Percentiles rank a stretch among this genome's conserved stretches.
These are phyloP conservation scores for Corapipo altera DNA, from an alignment of 2,113 vertebrate species.

Conservation along the genomic window DNA sequence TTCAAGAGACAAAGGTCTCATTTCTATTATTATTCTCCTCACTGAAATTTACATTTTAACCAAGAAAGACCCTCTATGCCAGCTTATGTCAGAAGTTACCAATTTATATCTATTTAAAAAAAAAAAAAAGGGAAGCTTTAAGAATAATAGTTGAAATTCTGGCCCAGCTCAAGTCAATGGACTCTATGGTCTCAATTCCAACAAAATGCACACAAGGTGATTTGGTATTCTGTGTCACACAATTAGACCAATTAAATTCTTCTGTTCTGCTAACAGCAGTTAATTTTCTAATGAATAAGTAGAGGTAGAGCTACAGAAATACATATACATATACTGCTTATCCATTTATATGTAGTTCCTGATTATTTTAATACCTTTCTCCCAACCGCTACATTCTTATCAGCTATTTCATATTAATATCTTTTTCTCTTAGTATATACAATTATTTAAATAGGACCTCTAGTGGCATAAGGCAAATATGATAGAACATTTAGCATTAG, in stretches of 20 bases:
- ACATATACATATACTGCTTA: neutral
- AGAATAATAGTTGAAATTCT: conserved; percentile 1
- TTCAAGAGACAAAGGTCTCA: conserved; percentile 69
- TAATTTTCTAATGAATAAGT: conserved; percentile 32
- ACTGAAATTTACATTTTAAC: conserved; percentile 64
- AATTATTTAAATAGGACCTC: neutral
- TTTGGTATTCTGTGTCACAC: conserved; percentile 23
- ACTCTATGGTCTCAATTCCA: neutral
- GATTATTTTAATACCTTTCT: conserved; percentile 7
- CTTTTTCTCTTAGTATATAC: neutral
- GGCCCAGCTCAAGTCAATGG: neutral
- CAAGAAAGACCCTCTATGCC: conserved; percentile 38
- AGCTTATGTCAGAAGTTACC: conserved; percentile 57
- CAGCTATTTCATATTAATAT: neutral
- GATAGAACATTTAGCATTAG: neutral
- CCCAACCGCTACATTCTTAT: neutral
- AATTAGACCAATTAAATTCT: conserved; percentile 45
- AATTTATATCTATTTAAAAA: conserved; percentile 49
- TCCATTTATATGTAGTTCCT: neutral
- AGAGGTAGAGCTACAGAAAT: conserved; percentile 12
- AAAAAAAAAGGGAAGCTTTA: neutral
- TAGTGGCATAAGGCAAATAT: neutral
- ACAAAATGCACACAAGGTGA: neutral
- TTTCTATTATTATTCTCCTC: conserved; percentile 65
- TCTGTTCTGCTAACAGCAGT: conserved; percentile 20